These are phyloP conservation scores for Ptilonorhynchus violaceus DNA, from an alignment of 2,113 vertebrate genomes.

Conservation along the genomic window DNA sequence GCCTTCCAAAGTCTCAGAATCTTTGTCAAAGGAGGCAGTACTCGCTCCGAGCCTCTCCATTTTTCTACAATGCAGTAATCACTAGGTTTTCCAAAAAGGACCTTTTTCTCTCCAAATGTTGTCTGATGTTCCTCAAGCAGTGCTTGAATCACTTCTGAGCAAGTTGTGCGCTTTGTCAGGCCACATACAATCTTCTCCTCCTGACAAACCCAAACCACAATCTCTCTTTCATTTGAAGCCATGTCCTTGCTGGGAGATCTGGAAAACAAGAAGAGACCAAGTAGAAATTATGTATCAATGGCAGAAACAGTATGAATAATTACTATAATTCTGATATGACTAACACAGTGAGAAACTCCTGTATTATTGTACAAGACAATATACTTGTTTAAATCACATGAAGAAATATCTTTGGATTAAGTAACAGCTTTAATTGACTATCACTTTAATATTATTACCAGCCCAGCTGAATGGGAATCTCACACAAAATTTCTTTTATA, in stretches of 20 bases:
- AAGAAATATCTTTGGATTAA: background rate
- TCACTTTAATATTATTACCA: background rate
- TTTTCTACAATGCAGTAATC: slow-evolving; percentile 93
- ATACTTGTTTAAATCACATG: background rate
- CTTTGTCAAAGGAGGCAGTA: slow-evolving; percentile 87
- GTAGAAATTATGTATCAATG: background rate
- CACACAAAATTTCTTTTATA: background rate
- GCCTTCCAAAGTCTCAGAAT: slow-evolving; percentile 92
- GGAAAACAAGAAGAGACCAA: background rate
- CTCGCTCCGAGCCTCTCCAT: slow-evolving; percentile 91
- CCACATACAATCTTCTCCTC: slow-evolving; percentile 95
- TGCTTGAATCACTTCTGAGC: slow-evolving; percentile 87
- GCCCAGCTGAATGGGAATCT: background rate
- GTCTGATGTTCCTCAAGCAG: slow-evolving; percentile 89
- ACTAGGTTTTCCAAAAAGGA: slow-evolving; percentile 82
- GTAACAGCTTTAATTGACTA: background rate
- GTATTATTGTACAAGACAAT: background rate
- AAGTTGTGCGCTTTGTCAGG: slow-evolving; percentile 91
- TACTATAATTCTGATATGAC: background rate
- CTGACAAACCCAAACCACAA: slow-evolving; percentile 89
- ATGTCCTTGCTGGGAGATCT: slow-evolving; percentile 83
- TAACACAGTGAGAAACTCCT: background rate
- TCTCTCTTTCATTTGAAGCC: slow-evolving; percentile 82
- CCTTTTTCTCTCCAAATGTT: slow-evolving; percentile 78
- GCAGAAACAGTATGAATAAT: background rate